Evolutionary conservation across 2,797 vertebrate genomes (phyloP).

Genomic region (Platyrinchus mystaceus): DNA sequence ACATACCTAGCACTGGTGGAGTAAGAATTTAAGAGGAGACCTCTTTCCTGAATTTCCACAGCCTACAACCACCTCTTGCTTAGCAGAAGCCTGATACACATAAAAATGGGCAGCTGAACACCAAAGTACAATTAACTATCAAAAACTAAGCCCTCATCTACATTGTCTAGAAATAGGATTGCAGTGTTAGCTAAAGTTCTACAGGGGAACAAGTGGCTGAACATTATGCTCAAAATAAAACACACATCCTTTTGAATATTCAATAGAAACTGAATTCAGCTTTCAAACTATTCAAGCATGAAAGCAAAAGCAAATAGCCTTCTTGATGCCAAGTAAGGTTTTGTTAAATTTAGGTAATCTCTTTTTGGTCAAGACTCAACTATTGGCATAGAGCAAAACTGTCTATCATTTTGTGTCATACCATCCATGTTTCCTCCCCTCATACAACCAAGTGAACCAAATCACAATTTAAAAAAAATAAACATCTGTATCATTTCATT

Average conservation of each 20-base stretch:
- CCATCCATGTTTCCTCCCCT: neutral
- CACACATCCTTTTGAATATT: neutral
- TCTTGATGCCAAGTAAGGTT: slow-evolving; percentile 23
- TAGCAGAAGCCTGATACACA: slow-evolving; percentile 30
- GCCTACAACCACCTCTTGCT: slow-evolving; percentile 33
- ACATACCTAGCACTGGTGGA: slow-evolving; percentile 46
- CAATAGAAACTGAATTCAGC: slow-evolving; percentile 48
- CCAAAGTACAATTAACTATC: neutral
- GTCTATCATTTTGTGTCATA: neutral
- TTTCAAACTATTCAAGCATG: slow-evolving; percentile 21
- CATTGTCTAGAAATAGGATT: neutral
- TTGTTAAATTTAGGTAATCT: slow-evolving; percentile 61
- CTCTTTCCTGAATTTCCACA: slow-evolving; percentile 43
- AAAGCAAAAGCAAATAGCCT: neutral
- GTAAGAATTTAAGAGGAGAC: slow-evolving; percentile 51
- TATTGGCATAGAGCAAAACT: neutral
- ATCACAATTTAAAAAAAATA: neutral
- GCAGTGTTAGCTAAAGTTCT: neutral
- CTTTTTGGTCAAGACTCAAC: slow-evolving; percentile 46
- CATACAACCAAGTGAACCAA: neutral
- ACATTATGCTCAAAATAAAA: neutral
- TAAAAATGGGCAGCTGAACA: slow-evolving; percentile 45
- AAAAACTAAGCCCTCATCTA: slow-evolving; percentile 50
- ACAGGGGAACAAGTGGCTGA: neutral
- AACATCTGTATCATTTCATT: neutral